Conservation (phyloP, 2,113 vertebrate species). For the Hydrolagus affinis region DNA sequence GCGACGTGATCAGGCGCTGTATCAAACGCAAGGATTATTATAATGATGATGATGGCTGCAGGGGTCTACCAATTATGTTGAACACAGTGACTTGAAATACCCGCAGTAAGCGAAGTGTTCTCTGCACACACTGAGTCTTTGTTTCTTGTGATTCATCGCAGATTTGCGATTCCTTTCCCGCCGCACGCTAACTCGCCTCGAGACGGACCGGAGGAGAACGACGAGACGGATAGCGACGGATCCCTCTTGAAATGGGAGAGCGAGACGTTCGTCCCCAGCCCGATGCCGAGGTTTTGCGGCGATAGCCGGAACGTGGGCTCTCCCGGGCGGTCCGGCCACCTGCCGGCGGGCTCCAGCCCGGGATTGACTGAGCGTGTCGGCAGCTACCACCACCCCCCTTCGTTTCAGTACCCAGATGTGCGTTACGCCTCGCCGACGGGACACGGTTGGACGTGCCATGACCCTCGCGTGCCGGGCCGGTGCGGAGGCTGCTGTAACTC, state of each 20-base stretch:
- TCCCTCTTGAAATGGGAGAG: background rate
- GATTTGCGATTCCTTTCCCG: background rate
- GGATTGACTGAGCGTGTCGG: background rate
- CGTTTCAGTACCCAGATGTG: background rate
- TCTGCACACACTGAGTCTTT: background rate
- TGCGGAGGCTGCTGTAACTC: background rate
- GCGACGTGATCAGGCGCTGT: no score
- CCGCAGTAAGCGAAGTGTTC: no score
- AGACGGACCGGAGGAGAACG: constrained; percentile 21
- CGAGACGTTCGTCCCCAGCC: background rate
- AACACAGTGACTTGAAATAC: no score
- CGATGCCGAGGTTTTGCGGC: background rate
- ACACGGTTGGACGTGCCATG: background rate
- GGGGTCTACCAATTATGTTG: no score
- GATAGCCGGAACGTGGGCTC: background rate
- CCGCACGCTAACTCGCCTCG: background rate
- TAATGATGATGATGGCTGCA: no score
- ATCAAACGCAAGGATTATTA: no score
- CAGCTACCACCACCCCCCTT: background rate
- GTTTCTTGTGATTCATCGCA: background rate
- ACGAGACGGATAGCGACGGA: background rate
- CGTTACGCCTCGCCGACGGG: background rate
- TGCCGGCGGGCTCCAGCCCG: background rate
- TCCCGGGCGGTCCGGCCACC: background rate
- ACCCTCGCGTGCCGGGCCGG: background rate